Percentiles rank a stretch among this genome's conserved stretches.
Conservation (phyloP, 64 coral and sea anemone species). For the Pocillopora verrucosa region DNA sequence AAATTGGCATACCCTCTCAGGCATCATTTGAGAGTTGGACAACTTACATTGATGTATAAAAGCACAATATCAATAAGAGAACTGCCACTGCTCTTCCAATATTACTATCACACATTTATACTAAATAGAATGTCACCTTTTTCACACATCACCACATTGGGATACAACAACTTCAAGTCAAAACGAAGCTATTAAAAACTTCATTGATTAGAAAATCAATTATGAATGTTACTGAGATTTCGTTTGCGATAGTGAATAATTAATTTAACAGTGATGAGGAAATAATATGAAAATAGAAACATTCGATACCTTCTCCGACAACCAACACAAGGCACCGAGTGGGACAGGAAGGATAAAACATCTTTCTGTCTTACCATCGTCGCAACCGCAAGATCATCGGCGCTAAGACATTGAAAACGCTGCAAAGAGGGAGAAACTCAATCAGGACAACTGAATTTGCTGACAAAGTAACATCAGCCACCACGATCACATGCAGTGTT, state of each 20-base stretch:
- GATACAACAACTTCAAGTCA: not conserved
- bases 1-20: too few species aligned
- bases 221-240: conserved; percentile 15
- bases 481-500: not conserved
- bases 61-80: not conserved
- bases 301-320: conserved; percentile 80
- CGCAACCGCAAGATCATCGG: conserved; percentile 74
- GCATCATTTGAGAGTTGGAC: too few species aligned
- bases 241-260: conserved; percentile 42
- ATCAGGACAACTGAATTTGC: not conserved
- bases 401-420: conserved; percentile 73
- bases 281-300: conserved; percentile 45
- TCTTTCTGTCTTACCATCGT: conserved; percentile 82
- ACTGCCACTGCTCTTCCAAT: not conserved
- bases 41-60: not conserved
- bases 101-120: not conserved
- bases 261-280: conserved; percentile 22
- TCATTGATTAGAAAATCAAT: conserved; percentile 4
- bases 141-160: not conserved
- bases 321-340: conserved; percentile 81
- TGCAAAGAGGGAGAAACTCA: conserved; percentile 27
- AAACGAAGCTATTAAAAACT: not conserved
- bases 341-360: conserved; percentile 73
- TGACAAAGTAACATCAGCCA: not conserved
- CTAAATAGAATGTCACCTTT: not conserved